A percentile compares a stretch with the other conserved stretches of the same genome.
Evolutionary conservation across 2,113 vertebrate genomes (phyloP).

Genomic region (Hucho hucho): DNA sequence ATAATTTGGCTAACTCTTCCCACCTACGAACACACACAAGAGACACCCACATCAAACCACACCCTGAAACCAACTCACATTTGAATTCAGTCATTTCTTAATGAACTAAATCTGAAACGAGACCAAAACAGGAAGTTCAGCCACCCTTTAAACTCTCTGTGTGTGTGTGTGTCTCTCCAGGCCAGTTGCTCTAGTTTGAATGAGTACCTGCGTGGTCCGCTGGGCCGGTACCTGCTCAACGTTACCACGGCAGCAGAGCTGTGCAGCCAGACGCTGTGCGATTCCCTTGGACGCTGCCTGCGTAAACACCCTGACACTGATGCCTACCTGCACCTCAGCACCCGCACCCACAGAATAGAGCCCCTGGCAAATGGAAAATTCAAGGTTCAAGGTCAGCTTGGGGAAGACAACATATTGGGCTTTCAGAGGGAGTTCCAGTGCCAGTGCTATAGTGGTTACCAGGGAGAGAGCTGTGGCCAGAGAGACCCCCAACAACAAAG

Average conservation of each 20-base stretch:
- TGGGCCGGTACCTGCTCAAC: constrained; percentile 87
- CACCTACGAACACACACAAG: no score
- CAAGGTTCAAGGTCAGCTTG: constrained; percentile 70
- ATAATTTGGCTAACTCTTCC: no score
- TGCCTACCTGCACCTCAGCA: constrained; percentile 86
- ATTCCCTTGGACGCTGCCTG: constrained; percentile 83
- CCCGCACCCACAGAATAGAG: constrained; percentile 74
- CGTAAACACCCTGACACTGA: constrained; percentile 74
- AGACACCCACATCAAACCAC: no score
- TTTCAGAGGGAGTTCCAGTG: constrained; percentile 81
- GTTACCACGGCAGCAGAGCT: constrained; percentile 88
- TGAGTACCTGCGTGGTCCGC: constrained; percentile 77
- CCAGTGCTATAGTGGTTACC: constrained; percentile 88
- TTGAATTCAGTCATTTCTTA: no score
- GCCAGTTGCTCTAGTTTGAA: constrained; percentile 80
- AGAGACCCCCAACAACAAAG: constrained; percentile 51
- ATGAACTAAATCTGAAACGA: no score
- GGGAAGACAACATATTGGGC: constrained; percentile 55
- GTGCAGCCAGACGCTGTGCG: constrained; percentile 83
- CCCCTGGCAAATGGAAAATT: constrained; percentile 48
- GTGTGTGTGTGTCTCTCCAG: constrained; percentile 59
- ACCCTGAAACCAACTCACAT: no score
- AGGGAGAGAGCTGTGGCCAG: constrained; percentile 75
- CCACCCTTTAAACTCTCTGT: not conserved
- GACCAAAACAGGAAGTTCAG: no score